Percentiles rank a stretch among this genome's conserved stretches.
phyloP scores from a whole-genome alignment of 2,888 invertebrate species.

The Chrysina gloriosa region DNA sequence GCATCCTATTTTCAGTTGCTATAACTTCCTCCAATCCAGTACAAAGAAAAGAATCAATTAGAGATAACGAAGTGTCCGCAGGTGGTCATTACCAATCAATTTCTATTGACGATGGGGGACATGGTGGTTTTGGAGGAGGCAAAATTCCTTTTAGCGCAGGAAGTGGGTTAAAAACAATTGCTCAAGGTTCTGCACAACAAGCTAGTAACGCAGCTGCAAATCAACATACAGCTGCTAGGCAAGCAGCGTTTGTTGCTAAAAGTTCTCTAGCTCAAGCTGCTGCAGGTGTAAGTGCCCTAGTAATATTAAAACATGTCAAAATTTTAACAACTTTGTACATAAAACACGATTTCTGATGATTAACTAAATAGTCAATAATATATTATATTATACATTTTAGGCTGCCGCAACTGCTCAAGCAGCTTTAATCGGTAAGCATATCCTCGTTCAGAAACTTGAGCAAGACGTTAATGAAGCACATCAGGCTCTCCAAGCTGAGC shows the following conservation, averaged over 20 bases:
- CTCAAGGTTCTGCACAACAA: conserved; percentile 76
- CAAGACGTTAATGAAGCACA: conserved; percentile 81
- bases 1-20: neutral
- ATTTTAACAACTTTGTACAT: neutral
- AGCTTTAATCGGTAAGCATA: conserved; percentile 74
- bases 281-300: conserved; percentile 30
- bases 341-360: no score
- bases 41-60: conserved; percentile 20
- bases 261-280: conserved; percentile 66
- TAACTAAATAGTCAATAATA: no score
- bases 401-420: conserved; percentile 77
- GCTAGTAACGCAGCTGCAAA: conserved; percentile 74
- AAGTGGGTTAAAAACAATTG: conserved; percentile 73
- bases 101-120: conserved; percentile 41
- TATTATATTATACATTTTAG: conserved; percentile 55
- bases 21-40: conserved; percentile 6
- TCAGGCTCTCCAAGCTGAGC: conserved; percentile 75
- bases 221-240: conserved; percentile 76
- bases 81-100: conserved; percentile 45
- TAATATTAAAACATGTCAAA: neutral
- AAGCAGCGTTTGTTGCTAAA: conserved; percentile 78
- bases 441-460: conserved; percentile 70
- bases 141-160: conserved; percentile 66
- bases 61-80: conserved; percentile 48
- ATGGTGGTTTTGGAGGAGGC: conserved; percentile 37